Conservation (phyloP, 2,888 invertebrate genomes). For the Drosophila parthenogenetica region DNA sequence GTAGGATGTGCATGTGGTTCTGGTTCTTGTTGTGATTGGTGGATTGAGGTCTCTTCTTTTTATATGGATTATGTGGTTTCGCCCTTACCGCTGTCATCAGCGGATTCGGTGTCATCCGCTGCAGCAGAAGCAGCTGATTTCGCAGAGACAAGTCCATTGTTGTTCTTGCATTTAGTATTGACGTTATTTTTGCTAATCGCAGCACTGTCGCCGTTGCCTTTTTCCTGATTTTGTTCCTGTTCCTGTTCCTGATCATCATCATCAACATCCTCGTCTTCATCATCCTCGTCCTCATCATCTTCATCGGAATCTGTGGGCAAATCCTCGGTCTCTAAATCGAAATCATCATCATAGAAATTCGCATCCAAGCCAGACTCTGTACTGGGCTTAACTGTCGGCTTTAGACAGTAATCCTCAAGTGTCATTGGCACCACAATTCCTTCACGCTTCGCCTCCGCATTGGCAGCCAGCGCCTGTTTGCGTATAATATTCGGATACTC, state of each 20-base stretch:
- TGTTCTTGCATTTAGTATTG: slow-evolving; percentile 68
- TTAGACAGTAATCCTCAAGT: slow-evolving; percentile 99
- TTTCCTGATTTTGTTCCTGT: slow-evolving; percentile 41
- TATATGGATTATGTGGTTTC: slow-evolving; percentile 87
- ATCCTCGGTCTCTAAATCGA: slow-evolving; percentile 92
- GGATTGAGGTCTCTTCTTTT: neutral
- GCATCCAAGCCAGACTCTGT: slow-evolving; percentile 94
- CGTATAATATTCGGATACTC: slow-evolving; percentile 99
- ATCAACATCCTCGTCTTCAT: slow-evolving; percentile 74
- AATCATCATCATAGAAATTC: slow-evolving; percentile 98
- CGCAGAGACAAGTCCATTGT: slow-evolving; percentile 60
- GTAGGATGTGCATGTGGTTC: slow-evolving; percentile 6
- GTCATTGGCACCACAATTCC: slow-evolving; percentile 98
- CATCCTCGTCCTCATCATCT: slow-evolving; percentile 89
- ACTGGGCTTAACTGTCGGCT: slow-evolving; percentile 94
- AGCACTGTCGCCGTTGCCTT: slow-evolving; percentile 46
- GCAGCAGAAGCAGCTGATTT: slow-evolving; percentile 42
- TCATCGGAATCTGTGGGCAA: slow-evolving; percentile 88
- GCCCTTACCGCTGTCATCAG: slow-evolving; percentile 96
- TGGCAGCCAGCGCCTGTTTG: slow-evolving; percentile 98
- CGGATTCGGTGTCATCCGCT: slow-evolving; percentile 76
- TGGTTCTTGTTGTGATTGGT: neutral
- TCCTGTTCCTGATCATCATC: slow-evolving; percentile 86
- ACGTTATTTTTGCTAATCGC: slow-evolving; percentile 52
- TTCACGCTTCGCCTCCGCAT: slow-evolving; percentile 97